Base-by-base conservation (phyloP, 2,797 vertebrate species). In the Bucorvus abyssinicus region DNA sequence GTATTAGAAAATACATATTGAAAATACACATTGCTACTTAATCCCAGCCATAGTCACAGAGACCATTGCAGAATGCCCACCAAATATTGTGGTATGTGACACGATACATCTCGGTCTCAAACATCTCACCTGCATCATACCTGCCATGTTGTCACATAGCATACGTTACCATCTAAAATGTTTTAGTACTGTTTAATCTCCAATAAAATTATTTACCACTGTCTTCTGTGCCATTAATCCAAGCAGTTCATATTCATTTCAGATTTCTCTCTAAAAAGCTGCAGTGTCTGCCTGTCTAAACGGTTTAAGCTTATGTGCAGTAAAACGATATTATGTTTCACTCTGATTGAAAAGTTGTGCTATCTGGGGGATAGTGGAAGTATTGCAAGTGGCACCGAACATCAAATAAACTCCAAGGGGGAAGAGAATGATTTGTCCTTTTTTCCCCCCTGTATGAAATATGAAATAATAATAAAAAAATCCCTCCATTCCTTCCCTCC, bases 291-390 rank as follows among this genome's bases (percentile, higher is more conserved):
- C 36, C 47, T 87, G 44, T 90, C 85, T 86, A 93, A 91, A 93
- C 52, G 21, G 19, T 80, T 91, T 89, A 93, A 77, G 67, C 9
- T 84, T 93, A 90, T 63, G 30, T 64, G 67, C 64, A 63, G 59
- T 63, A 91, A 93, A 96, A 77, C 36, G 11, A 64, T 79, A 67
- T 64, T 88, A 27, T 38, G 7, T 87, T 95, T 93, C 59, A 90
- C 65, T 92, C 60, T 83, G 60, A 89, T 84, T 95, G 80, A 83
- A 80, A 84, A 76, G 27, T 52, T 96, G 52, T 81, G 73, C 45
- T 96, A 17, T 81, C 64, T 69, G 71, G 57, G 56, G 84, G 47
- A 89, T 89, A 91, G 76, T 23, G 45, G 23, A 74, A 79, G 47
- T 84, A 70, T 16, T 92, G 45, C 40, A 90, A 67, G 52, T 81